Evolutionary conservation across 2,888 invertebrate genomes (phyloP), one percentile per base, ranked within the genome.

Genomic region (Drosophila lacicola): DNA sequence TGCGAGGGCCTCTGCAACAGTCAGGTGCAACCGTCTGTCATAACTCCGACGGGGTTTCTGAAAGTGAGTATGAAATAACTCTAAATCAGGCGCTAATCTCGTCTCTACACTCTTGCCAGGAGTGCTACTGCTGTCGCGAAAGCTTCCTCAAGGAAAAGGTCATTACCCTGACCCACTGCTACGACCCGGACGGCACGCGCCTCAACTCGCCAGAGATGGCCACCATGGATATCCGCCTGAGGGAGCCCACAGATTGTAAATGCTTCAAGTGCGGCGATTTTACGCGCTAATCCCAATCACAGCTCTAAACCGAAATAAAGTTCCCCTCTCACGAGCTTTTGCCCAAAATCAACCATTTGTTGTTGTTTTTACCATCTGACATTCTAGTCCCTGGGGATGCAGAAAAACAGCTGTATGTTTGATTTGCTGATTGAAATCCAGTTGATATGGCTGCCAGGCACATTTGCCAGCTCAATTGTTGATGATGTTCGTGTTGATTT

Each of bases 1-100:
- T 98, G 98, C 90, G 98, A 98, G 92, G 98, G 98, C 25, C 95
- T 96, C 75, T 98, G 98, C 91, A 96, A 95, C 78, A 98, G 98
- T 75, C 97, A 97, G 93, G 97, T 98, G 50, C 97, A 97, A 89
- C 98, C 98, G 2, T 97, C 97, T 53, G 97, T 98, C 37, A 95
- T 96, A 65, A 96, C 97, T 14, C 95, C 96, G 4, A 97, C 97
- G 44, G 98, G 98, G 82, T 98, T 98, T 93, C 93, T 96, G 72
- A 98, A 98, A 87, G 92, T 92, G 55, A 79, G 80, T 77, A 36
- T 6, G 11, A 2, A 11, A 14, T 11, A 13, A 4, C 2, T 3
- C 0, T 8, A 4, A 6, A 11, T 11, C 14, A 1, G 10, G 3
- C 19, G 3, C 0, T 4, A 2, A 33, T 2, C 19, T 21, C 11